phyloP scores from a whole-genome alignment of 2,797 vertebrate species.

The Liparis tanakae region DNA sequence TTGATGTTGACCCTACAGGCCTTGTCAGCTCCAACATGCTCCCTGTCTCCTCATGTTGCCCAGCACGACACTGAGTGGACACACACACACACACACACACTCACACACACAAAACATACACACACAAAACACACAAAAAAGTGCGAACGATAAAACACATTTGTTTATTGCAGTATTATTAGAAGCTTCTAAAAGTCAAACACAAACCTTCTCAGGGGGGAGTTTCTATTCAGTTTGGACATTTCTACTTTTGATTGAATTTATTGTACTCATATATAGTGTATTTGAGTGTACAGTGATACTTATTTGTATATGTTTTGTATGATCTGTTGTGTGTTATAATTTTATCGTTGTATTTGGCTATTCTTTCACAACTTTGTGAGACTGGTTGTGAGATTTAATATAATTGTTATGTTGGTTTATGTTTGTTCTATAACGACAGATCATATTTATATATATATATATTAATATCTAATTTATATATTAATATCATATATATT shows the following conservation, averaged over 20 bases:
- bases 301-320: not conserved
- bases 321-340: not conserved
- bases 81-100: constrained; percentile 26
- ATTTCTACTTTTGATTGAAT: not conserved
- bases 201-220: not conserved
- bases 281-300: not conserved
- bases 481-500: too few species aligned
- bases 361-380: not conserved
- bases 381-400: not conserved
- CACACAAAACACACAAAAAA: constrained; percentile 22
- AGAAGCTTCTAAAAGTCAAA: not conserved
- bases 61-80: constrained; percentile 64
- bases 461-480: too few species aligned
- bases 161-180: constrained; percentile 6
- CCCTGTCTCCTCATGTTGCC: constrained; percentile 75
- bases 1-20: constrained; percentile 82
- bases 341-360: not conserved
- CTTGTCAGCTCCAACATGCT: constrained; percentile 81
- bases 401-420: not conserved
- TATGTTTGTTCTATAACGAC: not conserved
- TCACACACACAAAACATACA: constrained; percentile 11
- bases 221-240: not conserved
- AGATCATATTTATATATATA: too few species aligned
- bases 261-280: too few species aligned
- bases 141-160: constrained; percentile 15